A percentile compares a stretch with the other conserved stretches of the same genome.
Conservation (phyloP, 2,888 invertebrate genomes). For the Sympetrum striolatum region DNA sequence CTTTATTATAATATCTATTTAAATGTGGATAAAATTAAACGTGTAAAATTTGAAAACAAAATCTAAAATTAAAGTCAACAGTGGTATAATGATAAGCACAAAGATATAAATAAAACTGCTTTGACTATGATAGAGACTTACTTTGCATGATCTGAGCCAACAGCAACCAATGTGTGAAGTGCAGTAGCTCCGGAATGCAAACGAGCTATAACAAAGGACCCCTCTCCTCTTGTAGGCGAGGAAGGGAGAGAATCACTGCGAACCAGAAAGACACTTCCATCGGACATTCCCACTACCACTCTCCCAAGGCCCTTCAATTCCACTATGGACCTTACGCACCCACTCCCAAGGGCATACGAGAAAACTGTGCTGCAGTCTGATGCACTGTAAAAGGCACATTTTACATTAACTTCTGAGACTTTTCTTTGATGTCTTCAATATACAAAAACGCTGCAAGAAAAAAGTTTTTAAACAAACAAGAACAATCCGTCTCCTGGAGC, state of each 20-base stretch:
- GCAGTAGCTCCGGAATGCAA: slow-evolving; percentile 71
- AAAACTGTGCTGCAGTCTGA: slow-evolving; percentile 67
- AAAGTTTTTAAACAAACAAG: no score
- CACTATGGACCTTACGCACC: slow-evolving; percentile 71
- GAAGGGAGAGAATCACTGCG: slow-evolving; percentile 67
- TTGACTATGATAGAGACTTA: slow-evolving; percentile 49
- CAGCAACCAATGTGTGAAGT: slow-evolving; percentile 72
- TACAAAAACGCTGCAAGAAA: no score
- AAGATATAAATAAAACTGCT: not conserved
- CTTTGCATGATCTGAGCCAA: slow-evolving; percentile 59
- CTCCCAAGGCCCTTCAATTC: slow-evolving; percentile 71
- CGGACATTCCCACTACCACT: slow-evolving; percentile 82
- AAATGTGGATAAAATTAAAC: no score
- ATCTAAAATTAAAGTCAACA: no score
- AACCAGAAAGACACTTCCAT: slow-evolving; percentile 78
- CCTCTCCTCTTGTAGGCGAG: slow-evolving; percentile 71
- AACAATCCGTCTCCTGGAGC: no score
- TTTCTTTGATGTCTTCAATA: no score
- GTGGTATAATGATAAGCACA: not conserved
- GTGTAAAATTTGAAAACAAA: no score
- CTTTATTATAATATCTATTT: no score
- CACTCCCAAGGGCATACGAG: slow-evolving; percentile 66
- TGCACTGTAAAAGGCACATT: slow-evolving; percentile 56
- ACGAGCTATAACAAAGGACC: slow-evolving; percentile 79
- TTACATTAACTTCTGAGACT: no score